phyloP scores from a whole-genome alignment of 2,113 vertebrate genomes.

The Sigmodon hispidus region DNA sequence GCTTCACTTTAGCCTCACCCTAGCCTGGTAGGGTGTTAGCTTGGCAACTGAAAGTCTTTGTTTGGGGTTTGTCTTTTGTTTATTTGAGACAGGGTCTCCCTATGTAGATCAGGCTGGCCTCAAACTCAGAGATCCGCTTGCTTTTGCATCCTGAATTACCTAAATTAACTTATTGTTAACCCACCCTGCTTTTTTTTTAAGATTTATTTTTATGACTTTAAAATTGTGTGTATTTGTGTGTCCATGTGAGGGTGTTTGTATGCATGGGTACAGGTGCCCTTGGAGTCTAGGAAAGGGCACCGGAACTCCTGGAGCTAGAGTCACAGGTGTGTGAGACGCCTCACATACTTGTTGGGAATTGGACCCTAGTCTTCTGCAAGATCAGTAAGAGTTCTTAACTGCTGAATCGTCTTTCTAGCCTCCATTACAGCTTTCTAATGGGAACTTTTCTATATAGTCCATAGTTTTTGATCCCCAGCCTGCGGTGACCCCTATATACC shows the following conservation, averaged over 20 bases:
- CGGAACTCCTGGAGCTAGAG: background rate
- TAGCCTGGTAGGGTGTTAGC: background rate
- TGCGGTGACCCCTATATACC: background rate
- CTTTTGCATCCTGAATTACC: background rate
- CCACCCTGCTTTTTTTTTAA: background rate
- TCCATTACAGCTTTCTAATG: background rate
- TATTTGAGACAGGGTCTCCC: background rate
- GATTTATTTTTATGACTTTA: background rate
- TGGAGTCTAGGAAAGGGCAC: background rate
- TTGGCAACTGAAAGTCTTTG: background rate
- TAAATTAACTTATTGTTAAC: background rate
- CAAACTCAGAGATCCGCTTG: background rate
- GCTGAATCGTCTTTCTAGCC: background rate
- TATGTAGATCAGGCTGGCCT: background rate
- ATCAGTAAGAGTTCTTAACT: background rate
- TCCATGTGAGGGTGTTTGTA: background rate
- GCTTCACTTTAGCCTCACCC: rapidly evolving
- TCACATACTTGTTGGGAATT: background rate
- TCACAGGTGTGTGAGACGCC: background rate
- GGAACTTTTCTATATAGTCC: background rate
- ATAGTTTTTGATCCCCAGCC: background rate
- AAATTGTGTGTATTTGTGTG: background rate
- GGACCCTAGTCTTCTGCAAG: background rate
- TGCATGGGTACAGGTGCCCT: background rate
- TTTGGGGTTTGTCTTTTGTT: background rate